Evolutionary conservation across 2,113 vertebrate genomes (phyloP), one percentile per base, ranked within the genome.

Genomic region (Rhinopomastus cyanomelas): DNA sequence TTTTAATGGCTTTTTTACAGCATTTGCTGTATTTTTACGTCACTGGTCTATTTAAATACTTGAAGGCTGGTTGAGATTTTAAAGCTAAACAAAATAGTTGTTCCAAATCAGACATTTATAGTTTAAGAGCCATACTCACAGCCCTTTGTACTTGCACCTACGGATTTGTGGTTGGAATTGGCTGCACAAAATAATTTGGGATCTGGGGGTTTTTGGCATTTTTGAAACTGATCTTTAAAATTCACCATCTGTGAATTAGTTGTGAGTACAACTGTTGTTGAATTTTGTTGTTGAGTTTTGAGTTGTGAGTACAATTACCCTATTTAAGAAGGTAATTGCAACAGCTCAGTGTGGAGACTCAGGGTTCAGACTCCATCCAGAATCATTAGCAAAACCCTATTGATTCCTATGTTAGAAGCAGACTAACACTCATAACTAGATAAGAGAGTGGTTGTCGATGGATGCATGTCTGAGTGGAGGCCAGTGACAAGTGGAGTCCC

Each of bases 1-100:
- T 88, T 97, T 95, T 60, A 75, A 82, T 48, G 18, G 16, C 36
- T 86, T 85, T 88, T 88, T 81, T 90, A 88, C 19, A 79, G 30
- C 2, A 37, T 89, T 95, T 96, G 7, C 18, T 81, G 4, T 57
- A 80, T 60, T 93, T 94, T 91, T 49, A 66, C 18, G 80, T 89
- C 29, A 66, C 32, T 36, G n/a, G 13, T 82, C 19, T 87, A 37
- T 89, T 88, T 85, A 89, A 66, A 85, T 92, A 59, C 22, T 85
- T 71, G 37, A 55, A 93, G 72, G 14, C 39, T 15, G 3, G 7
- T 17, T 5, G 6, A 1, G 4, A 48, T 34, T 42, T 71, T 16
- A 51, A 51, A 73, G 23, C 5, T 82, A 76, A 82, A 51, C 42
- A 59, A 81, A 69, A 56, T 11, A 32, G 72, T 57, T 76, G 2